A percentile compares a stretch with the other conserved stretches of the same genome.
phyloP scores from a whole-genome alignment of 2,113 vertebrate species.

The Picathartes gymnocephalus region DNA sequence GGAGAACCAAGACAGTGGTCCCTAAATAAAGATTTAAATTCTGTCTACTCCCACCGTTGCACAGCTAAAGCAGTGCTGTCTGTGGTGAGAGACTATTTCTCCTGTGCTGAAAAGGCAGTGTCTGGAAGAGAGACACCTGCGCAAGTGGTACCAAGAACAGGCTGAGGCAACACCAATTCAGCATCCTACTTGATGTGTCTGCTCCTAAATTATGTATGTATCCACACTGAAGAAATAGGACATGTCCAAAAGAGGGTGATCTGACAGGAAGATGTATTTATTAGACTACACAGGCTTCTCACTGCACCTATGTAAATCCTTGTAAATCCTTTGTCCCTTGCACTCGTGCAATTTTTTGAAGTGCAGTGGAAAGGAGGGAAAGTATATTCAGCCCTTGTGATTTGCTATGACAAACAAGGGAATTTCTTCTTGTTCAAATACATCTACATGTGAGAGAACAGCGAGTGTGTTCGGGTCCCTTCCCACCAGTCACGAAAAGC shows the following conservation, averaged over 20 bases:
- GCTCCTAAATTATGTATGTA: neutral
- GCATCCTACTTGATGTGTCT: conserved; percentile 10
- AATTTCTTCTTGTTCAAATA: neutral
- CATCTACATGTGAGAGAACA: neutral
- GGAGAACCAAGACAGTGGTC: neutral
- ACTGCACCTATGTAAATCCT: neutral
- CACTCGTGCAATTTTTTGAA: neutral
- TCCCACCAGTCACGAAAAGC: neutral
- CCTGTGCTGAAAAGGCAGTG: neutral
- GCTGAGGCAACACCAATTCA: neutral
- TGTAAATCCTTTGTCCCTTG: neutral
- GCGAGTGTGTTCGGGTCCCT: neutral
- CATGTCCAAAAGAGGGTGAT: neutral
- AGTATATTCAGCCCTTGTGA: neutral
- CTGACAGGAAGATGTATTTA: neutral
- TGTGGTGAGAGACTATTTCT: neutral
- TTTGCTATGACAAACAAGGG: neutral
- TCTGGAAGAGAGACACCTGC: conserved; percentile 9
- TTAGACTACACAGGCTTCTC: neutral
- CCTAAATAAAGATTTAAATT: conserved; percentile 22
- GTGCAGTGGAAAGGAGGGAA: neutral
- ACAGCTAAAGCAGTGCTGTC: neutral
- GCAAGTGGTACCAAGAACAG: conserved; percentile 14
- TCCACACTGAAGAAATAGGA: neutral
- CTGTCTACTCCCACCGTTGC: neutral